A percentile compares a stretch with the other conserved stretches of the same genome.
Evolutionary conservation across 2,888 invertebrate species (phyloP).

Genomic region (Tetragonisca angustula): DNA sequence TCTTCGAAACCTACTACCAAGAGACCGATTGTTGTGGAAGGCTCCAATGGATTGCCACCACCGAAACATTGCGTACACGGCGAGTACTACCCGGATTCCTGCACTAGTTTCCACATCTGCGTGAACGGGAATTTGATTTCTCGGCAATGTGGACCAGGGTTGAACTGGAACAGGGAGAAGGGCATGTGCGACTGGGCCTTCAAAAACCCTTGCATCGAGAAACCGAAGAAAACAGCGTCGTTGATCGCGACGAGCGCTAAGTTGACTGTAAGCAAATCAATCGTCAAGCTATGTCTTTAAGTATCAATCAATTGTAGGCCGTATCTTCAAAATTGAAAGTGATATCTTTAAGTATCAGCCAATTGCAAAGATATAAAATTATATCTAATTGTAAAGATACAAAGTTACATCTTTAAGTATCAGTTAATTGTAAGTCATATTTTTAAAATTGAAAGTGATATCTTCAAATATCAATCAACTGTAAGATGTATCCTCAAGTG

Average conservation of each 20-base stretch:
- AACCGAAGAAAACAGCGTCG: slow-evolving; percentile 58
- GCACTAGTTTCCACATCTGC: slow-evolving; percentile 91
- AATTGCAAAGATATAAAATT: too few relatives aligned
- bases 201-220: slow-evolving; percentile 81
- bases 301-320: too few relatives aligned
- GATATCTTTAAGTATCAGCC: too few relatives aligned
- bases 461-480: too few relatives aligned
- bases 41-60: slow-evolving; percentile 62
- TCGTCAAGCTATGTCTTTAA: too few relatives aligned
- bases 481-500: too few relatives aligned
- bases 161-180: slow-evolving; percentile 89
- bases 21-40: slow-evolving; percentile 37
- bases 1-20: slow-evolving; percentile 45
- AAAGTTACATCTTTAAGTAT: too few relatives aligned
- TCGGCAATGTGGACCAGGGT: slow-evolving; percentile 90
- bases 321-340: too few relatives aligned
- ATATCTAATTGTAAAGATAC: too few relatives aligned
- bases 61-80: slow-evolving; percentile 87
- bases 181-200: slow-evolving; percentile 92
- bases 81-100: slow-evolving; percentile 89
- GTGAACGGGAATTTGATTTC: slow-evolving; percentile 89
- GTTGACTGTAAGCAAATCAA: slow-evolving; percentile 36
- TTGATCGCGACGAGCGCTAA: slow-evolving; percentile 42
- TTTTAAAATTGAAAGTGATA: too few relatives aligned
- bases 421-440: too few relatives aligned